These are phyloP conservation scores for Acleris sparsana DNA, from an alignment of 2,888 invertebrate species.

Conservation along the genomic window DNA sequence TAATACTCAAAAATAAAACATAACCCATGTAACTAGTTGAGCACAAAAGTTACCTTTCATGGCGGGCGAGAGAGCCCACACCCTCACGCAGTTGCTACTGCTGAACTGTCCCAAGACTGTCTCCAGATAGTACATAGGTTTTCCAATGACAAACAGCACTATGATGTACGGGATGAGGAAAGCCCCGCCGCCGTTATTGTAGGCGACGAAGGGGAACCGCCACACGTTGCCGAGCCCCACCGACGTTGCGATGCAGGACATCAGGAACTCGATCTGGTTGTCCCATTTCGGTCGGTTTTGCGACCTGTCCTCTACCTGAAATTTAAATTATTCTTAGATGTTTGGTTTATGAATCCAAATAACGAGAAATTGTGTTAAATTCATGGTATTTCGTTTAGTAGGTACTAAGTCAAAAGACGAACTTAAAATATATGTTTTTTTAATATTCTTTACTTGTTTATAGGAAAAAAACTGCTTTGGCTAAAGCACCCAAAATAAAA, in stretches of 20 bases:
- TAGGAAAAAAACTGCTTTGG: too few species aligned
- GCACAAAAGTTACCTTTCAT: slow-evolving; percentile 85
- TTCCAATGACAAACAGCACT: slow-evolving; percentile 87
- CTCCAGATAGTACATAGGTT: slow-evolving; percentile 93
- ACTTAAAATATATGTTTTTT: too few species aligned
- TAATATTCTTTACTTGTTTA: too few species aligned
- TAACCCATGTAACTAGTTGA: too few species aligned
- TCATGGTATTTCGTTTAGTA: too few species aligned
- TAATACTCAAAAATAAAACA: too few species aligned
- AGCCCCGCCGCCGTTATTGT: slow-evolving; percentile 89
- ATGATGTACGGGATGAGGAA: slow-evolving; percentile 89
- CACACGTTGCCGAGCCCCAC: slow-evolving; percentile 90
- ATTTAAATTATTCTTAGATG: neutral
- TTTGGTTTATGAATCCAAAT: too few species aligned
- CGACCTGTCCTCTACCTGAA: slow-evolving; percentile 37
- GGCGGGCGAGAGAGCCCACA: slow-evolving; percentile 87
- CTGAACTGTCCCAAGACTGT: slow-evolving; percentile 93
- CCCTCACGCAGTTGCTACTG: slow-evolving; percentile 89
- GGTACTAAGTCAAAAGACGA: too few species aligned
- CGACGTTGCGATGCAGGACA: slow-evolving; percentile 89
- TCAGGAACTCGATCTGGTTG: slow-evolving; percentile 87
- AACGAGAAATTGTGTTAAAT: too few species aligned
- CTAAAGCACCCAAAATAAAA: too few species aligned
- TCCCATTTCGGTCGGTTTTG: slow-evolving; percentile 82
- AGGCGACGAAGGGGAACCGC: slow-evolving; percentile 85